Evolutionary conservation across 2,888 invertebrate genomes (phyloP).

Genomic region (Amorpha juglandis): DNA sequence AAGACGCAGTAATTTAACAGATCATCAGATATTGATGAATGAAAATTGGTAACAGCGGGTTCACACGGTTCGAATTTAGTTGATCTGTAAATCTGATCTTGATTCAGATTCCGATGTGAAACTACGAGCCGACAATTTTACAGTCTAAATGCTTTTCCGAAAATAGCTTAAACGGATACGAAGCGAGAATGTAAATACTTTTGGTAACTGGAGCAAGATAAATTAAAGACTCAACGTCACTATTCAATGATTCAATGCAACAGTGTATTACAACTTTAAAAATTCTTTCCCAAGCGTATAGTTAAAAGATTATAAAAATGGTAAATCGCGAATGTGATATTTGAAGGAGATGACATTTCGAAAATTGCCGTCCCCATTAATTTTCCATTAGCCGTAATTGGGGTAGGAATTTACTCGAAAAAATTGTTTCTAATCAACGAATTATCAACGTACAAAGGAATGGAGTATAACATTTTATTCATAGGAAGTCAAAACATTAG

Average conservation of each 20-base stretch:
- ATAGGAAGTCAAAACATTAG: constrained; percentile 1
- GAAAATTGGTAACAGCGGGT: too few species aligned
- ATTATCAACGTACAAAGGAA: constrained; percentile 33
- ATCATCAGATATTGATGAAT: too few species aligned
- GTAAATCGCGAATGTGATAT: constrained; percentile 62
- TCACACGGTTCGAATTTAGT: too few species aligned
- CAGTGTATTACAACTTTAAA: constrained; percentile 1
- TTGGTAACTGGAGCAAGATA: constrained; percentile 8
- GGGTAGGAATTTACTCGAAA: constrained; percentile 35
- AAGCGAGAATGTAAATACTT: neutral
- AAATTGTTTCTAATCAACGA: constrained; percentile 32
- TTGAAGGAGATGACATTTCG: constrained; percentile 74
- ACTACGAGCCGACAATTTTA: neutral
- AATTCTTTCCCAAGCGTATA: neutral
- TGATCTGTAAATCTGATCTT: too few species aligned
- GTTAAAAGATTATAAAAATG: constrained; percentile 63
- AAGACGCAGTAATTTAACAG: too few species aligned
- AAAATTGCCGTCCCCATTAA: constrained; percentile 80
- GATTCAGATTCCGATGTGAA: neutral
- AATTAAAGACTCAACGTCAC: constrained; percentile 2
- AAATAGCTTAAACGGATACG: neutral
- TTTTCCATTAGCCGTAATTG: constrained; percentile 69
- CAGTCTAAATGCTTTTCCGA: neutral
- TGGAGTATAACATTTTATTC: neutral
- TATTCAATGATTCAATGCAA: constrained; percentile 6